phyloP scores from a whole-genome alignment of 2,888 invertebrate genomes.

The Nomada fabriciana region DNA sequence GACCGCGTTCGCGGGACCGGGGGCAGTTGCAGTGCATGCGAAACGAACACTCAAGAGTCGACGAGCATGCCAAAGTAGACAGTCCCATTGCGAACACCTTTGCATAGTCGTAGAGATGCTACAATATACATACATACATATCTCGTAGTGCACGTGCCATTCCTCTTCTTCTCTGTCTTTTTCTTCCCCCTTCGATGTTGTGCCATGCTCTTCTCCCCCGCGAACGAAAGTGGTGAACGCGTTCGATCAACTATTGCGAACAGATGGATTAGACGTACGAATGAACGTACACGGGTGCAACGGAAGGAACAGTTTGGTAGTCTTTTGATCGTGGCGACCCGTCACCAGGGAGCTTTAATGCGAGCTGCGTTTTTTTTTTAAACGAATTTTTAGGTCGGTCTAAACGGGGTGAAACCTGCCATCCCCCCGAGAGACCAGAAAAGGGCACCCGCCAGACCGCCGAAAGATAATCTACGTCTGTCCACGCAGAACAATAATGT shows the following conservation, averaged over 20 bases:
- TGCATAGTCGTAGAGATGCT: slow-evolving; percentile 22
- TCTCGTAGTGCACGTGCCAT: slow-evolving; percentile 35
- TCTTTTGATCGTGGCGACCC: slow-evolving; percentile 20
- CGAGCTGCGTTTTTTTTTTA: slow-evolving; percentile 61
- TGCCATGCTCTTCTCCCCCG: slow-evolving; percentile 4
- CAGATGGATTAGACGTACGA: too few species aligned
- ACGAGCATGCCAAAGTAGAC: slow-evolving; percentile 65
- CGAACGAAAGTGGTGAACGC: not conserved
- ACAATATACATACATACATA: not conserved
- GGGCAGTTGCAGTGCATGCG: slow-evolving; percentile 61
- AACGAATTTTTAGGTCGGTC: slow-evolving; percentile 80
- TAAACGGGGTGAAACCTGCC: slow-evolving; percentile 85
- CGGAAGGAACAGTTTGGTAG: not conserved
- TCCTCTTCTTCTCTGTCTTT: not conserved
- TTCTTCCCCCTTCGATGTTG: not conserved
- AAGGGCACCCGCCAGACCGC: slow-evolving; percentile 88
- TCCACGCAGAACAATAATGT: slow-evolving; percentile 85
- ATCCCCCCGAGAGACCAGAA: slow-evolving; percentile 90
- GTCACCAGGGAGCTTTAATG: slow-evolving; percentile 57
- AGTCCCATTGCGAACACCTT: slow-evolving; percentile 12
- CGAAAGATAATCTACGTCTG: slow-evolving; percentile 88
- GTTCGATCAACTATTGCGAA: not conserved
- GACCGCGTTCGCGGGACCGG: slow-evolving; percentile 18
- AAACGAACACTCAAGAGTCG: slow-evolving; percentile 38
- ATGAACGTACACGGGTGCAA: not conserved